phyloP scores from a whole-genome alignment of 1,140 invertebrate genomes.

The Drosophila mauritiana region DNA sequence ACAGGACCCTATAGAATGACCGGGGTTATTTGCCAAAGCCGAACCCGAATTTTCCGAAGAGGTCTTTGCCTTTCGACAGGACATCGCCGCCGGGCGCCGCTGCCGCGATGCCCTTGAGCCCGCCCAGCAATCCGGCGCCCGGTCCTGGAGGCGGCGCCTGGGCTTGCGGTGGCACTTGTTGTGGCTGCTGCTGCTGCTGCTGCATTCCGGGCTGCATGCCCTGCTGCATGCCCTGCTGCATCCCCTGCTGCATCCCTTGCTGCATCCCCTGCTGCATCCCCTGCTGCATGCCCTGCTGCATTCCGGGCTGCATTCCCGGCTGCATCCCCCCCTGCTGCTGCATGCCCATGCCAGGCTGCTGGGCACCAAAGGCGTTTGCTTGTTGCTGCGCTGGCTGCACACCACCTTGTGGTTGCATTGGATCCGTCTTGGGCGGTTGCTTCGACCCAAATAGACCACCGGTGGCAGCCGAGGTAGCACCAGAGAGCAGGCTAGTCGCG shows the following conservation, averaged over 20 bases:
- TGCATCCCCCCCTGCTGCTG: conserved; percentile 79
- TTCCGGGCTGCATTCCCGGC: conserved; percentile 75
- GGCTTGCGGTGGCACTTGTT: conserved; percentile 84
- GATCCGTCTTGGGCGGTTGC: conserved; percentile 84
- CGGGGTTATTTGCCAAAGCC: conserved; percentile 90
- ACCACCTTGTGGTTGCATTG: conserved; percentile 83
- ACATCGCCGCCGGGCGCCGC: conserved; percentile 92
- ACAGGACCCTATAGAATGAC: conserved; percentile 84
- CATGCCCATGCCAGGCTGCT: conserved; percentile 66
- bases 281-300: conserved; percentile 74
- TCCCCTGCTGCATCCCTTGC: conserved; percentile 54
- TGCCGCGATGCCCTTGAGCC: conserved; percentile 87
- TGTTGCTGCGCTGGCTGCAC: conserved; percentile 85
- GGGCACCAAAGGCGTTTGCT: conserved; percentile 82
- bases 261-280: conserved; percentile 60
- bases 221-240: conserved; percentile 69
- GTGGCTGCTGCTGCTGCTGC: conserved; percentile 81
- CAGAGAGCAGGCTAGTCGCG: conserved; percentile 84
- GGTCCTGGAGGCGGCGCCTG: conserved; percentile 83
- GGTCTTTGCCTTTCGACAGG: conserved; percentile 95
- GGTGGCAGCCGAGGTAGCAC: conserved; percentile 85
- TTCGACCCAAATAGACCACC: conserved; percentile 85
- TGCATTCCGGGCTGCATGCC: conserved; percentile 77
- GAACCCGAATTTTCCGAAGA: conserved; percentile 95
- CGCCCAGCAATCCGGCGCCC: conserved; percentile 78